Base-by-base conservation (phyloP, 2,113 vertebrate species). In the Alectura lathami region DNA sequence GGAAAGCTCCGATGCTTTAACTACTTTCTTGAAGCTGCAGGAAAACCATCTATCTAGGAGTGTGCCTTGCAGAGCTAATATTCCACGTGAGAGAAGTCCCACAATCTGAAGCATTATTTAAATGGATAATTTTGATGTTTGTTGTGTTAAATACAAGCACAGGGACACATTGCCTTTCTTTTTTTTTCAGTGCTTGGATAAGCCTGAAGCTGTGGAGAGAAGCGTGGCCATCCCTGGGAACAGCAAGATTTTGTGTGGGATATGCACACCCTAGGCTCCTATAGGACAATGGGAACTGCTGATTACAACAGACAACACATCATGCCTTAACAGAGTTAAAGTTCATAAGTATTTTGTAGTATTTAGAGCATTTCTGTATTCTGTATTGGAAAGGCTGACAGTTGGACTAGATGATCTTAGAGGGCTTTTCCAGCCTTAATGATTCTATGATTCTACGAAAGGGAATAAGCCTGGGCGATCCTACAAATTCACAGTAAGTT, bases 251-350 rank as follows among this genome's bases (percentile, higher is more conserved):
- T 23, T 54, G 34, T n/a, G 57, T 34, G 32, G 78, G 51, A 21
- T 0, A 0, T 5, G 36, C 16, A 7, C 24, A 20, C 9, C 22
- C 42, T 6, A 32, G 26, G 17, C 13, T 53, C 12, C 32, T 42
- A 7, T 32, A 56, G 72, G 84, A 42, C 15, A 60, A 26, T 17
- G 21, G 45, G 48, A 83, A 8, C 21, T 45, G 62, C n/a, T 62
- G 54, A 59, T 11, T 63, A 24, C 24, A 77, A n/a, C 27, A 62
- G 67, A 18, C 13, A 88, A 29, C 26, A 17, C 2, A 14, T 27
- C 36, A 78, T 23, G 56, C 23, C 26, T 87, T 38, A 60, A 47
- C 10, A 21, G 40, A 54, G 57, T 70, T 70, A 70, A 18, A 70
- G 74, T 70, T 36, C 64, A 62, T 20, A 47, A 26, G 8, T 26